Evolutionary conservation across 2,888 invertebrate species (phyloP), one percentile per base, ranked within the genome.

Genomic region (Ganaspis brasiliensis): DNA sequence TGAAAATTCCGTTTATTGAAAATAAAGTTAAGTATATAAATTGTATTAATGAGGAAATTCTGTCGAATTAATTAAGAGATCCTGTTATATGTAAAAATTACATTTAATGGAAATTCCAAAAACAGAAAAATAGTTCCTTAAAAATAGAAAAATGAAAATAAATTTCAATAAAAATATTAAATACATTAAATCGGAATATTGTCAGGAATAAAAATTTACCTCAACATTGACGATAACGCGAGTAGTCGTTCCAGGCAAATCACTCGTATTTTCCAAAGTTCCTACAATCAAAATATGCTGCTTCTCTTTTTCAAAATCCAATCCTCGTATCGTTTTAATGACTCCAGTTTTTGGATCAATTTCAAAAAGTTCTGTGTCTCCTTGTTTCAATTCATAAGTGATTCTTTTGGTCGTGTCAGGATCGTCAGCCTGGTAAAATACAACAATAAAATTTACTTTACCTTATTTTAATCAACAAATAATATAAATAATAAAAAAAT

Each of bases 341-440:
- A 95, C 93, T 0, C 98, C 98, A 0, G 95, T 94, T 83, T 94
- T 94, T 1, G 97, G 94, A 82, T 97, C 96, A 71, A 98, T 96
- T 76, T 95, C 94, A 91, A 98, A 98, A 19, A 96, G 92, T 72
- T 96, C 96, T 0, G 94, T 95, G 12, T 97, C 95, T 0, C 97
- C 97, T 91, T 96, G 96, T 77, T 95, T 94, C 72, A 98, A 95
- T 0, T 95, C 94, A 91, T 98, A 98, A 0, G 97, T 97, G 78
- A 97, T 95, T 88, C 96, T 95, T 82, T 95, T 95, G 56, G 93
- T 90, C 0, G 96, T 96, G 84, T 97, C 97, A 1, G 97, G 96
- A 92, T 97, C 97, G 82, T 94, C 93, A 0, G 97, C 97, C 95
- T 96, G 89, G 9, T 91, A 92, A 78, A 80, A 73, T 45, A 14